Base-by-base conservation (phyloP, 2,113 vertebrate genomes). In the Alouatta palliata region DNA sequence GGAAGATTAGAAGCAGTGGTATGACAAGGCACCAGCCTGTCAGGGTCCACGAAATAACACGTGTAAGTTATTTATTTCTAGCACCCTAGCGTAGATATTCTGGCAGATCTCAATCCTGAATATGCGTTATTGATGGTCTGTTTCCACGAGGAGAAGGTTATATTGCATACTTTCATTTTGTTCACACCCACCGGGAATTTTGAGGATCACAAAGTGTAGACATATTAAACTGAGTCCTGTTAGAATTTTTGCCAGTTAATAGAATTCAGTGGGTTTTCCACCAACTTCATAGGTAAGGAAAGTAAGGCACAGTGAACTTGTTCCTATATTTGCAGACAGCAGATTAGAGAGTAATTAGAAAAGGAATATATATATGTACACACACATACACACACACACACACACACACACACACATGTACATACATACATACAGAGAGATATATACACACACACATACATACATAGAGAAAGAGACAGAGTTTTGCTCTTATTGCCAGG, bases 171-270 rank as follows among this genome's bases (percentile, higher is more conserved):
- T 82, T 87, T 83, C 52, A 81, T 20, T 54, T 35, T 76, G 84
- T 9, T 66, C 30, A 30, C 8, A 43, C 7, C 40, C 49, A 90
- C 17, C 25, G 49, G 37, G 66, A 61, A 73, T 43, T 81, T 94
- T 88, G 66, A 90, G 54, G 37, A 83, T 86, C 89, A 54, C 83
- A 84, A 90, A 84, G 95, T 66, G 7, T 83, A 40, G 70, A 87
- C 23, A 68, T 94, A 70, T 68, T 75, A 81, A 92, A 90, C 70
- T 75, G 80, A 64, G 49, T 76, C 27, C 20, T 75, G 49, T 84
- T 94, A 58, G 64, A 89, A 81, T 96, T 84, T 56, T 68, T 93
- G 47, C 64, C 13, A 20, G 35, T 87, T 89, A 80, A n/a, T 76
- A 9, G 16, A 93, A 80, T 83, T 83, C n/a, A 32, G 40, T 80